Conservation (phyloP, 2,797 vertebrate genomes). For the Tapirus indicus region DNA sequence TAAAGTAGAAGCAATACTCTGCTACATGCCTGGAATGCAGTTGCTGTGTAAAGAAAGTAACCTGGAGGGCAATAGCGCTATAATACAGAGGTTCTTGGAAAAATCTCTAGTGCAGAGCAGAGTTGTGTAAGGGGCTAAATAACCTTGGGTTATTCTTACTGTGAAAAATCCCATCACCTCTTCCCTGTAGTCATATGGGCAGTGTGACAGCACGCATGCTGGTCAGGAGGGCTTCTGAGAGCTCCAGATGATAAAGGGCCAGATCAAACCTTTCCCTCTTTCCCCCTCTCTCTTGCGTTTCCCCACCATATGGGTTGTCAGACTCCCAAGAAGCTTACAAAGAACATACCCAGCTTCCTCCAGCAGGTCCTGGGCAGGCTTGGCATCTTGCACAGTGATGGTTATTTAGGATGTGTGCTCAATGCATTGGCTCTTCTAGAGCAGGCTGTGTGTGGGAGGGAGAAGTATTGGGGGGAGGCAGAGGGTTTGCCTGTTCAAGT, state of each 20-base stretch:
- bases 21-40: not conserved
- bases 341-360: not conserved
- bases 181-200: not conserved
- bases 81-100: not conserved
- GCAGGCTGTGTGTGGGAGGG: not conserved
- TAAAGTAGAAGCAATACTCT: not conserved
- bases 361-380: not conserved
- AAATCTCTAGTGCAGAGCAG: not conserved
- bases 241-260: not conserved
- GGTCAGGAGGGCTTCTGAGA: not conserved
- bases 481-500: not conserved
- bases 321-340: not conserved
- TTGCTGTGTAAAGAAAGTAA: not conserved
- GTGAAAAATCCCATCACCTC: not conserved
- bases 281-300: not conserved
- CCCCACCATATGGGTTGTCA: not conserved
- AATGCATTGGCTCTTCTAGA: not conserved
- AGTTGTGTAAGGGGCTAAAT: not conserved
- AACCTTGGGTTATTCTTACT: not conserved
- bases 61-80: rapidly evolving
- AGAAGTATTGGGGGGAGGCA: not conserved
- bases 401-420: not conserved
- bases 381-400: not conserved
- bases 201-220: not conserved
- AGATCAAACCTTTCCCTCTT: too few species aligned